Percentiles rank a stretch among this genome's conserved stretches.
Conservation (phyloP, 2,888 invertebrate genomes). For the Phragmatobia fuliginosa region DNA sequence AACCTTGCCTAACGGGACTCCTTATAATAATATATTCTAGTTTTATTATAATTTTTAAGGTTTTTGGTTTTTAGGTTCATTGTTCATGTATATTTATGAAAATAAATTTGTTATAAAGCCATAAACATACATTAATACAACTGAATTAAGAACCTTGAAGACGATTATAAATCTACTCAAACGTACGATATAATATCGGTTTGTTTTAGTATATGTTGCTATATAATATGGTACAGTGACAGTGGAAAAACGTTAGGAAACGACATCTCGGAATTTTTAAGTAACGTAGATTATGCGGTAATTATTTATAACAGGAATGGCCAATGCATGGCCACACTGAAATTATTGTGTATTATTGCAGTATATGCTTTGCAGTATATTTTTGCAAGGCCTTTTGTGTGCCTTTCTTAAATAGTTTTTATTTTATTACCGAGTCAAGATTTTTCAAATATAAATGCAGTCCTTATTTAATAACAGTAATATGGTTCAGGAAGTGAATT, state of each 20-base stretch:
- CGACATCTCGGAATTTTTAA: background rate
- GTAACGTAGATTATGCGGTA: background rate
- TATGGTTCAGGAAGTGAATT: background rate
- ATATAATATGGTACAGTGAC: too few relatives aligned
- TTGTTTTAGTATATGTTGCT: too few relatives aligned
- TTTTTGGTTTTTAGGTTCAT: too few relatives aligned
- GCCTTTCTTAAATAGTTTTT: background rate
- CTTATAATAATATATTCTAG: too few relatives aligned
- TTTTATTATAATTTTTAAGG: too few relatives aligned
- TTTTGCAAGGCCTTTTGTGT: background rate
- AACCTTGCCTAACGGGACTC: too few relatives aligned
- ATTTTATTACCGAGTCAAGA: background rate
- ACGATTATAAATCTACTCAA: too few relatives aligned
- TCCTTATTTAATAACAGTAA: background rate
- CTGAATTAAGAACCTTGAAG: too few relatives aligned
- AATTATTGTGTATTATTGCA: background rate
- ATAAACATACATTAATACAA: too few relatives aligned
- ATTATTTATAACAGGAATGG: background rate
- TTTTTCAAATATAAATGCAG: background rate
- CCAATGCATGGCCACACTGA: background rate
- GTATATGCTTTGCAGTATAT: background rate
- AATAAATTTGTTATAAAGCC: too few relatives aligned
- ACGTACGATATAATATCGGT: too few relatives aligned
- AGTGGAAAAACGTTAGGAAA: background rate
- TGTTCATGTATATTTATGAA: too few relatives aligned